These are phyloP conservation scores for Parnassius orleans DNA, from an alignment of 2,888 invertebrate genomes.

Conservation along the genomic window DNA sequence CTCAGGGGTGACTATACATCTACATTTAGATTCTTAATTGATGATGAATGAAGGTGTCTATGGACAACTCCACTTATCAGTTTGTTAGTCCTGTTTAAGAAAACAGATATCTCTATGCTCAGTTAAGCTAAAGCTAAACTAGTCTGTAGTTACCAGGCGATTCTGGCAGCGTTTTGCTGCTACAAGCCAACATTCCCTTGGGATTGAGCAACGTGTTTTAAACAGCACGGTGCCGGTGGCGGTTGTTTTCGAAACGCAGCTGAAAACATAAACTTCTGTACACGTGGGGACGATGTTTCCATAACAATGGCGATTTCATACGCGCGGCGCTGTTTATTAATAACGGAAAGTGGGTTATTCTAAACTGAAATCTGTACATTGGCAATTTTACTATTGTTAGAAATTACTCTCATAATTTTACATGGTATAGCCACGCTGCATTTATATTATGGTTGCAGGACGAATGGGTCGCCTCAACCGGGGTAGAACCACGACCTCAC, in stretches of 20 bases:
- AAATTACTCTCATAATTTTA: too few species aligned
- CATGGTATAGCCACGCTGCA: too few species aligned
- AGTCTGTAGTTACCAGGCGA: background rate
- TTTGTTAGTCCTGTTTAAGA: too few species aligned
- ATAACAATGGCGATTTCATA: conserved; percentile 18
- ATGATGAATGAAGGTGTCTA: too few species aligned
- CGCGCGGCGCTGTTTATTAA: conserved; percentile 7
- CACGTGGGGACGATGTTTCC: conserved; percentile 23
- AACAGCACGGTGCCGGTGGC: background rate
- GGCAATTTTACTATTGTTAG: background rate
- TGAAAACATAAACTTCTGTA: conserved; percentile 15
- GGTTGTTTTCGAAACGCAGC: conserved; percentile 1
- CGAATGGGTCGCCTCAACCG: too few species aligned
- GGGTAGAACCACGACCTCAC: too few species aligned
- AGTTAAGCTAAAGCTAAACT: too few species aligned
- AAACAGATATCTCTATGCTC: too few species aligned
- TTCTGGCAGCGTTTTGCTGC: background rate
- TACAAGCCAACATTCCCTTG: background rate
- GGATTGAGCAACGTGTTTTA: background rate
- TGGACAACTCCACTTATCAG: too few species aligned
- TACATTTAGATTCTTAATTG: too few species aligned
- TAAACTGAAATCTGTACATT: conserved; percentile 1
- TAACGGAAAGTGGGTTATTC: conserved; percentile 16
- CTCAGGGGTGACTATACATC: too few species aligned
- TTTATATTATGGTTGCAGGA: too few species aligned